A percentile compares a stretch with the other conserved stretches of the same genome.
Evolutionary conservation across 2,113 vertebrate genomes (phyloP).

Genomic region (Nematolebias whitei): DNA sequence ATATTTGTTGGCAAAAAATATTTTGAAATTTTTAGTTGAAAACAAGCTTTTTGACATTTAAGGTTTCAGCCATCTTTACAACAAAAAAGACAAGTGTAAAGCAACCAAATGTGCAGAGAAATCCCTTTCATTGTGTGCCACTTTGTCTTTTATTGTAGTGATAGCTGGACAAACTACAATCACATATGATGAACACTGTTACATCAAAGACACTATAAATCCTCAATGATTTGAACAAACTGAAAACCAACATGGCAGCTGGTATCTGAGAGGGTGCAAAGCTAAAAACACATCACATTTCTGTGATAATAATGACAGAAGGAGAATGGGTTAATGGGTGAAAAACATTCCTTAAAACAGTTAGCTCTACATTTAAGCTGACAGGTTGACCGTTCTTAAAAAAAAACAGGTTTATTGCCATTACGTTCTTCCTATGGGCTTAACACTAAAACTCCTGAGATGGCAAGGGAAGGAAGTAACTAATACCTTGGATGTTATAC

Average conservation of each 20-base stretch:
- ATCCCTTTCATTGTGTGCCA: neutral
- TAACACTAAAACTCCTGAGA: constrained; percentile 32
- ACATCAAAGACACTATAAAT: constrained; percentile 18
- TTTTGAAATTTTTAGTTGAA: no score
- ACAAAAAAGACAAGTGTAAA: no score
- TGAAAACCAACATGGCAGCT: constrained; percentile 45
- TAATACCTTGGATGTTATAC: no score
- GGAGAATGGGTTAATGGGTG: constrained; percentile 31
- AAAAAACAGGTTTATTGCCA: constrained; percentile 18
- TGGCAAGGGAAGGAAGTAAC: constrained; percentile 15
- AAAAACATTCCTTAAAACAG: constrained; percentile 35
- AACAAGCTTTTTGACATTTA: no score
- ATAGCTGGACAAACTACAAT: constrained; percentile 4
- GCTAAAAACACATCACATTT: constrained; percentile 47
- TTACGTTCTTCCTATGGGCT: constrained; percentile 13
- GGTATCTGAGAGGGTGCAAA: constrained; percentile 37
- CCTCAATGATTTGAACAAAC: constrained; percentile 26
- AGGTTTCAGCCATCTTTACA: no score
- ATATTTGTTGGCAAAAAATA: no score
- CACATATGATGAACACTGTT: constrained; percentile 20
- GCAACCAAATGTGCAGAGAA: no score
- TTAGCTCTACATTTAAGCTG: constrained; percentile 24
- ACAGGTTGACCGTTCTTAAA: constrained; percentile 21
- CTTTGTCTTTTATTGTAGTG: neutral
- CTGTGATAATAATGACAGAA: constrained; percentile 43